Percentiles rank a stretch among this genome's conserved stretches.
phyloP scores from a whole-genome alignment of 1,140 invertebrate genomes.

The Drusus annulatus region DNA sequence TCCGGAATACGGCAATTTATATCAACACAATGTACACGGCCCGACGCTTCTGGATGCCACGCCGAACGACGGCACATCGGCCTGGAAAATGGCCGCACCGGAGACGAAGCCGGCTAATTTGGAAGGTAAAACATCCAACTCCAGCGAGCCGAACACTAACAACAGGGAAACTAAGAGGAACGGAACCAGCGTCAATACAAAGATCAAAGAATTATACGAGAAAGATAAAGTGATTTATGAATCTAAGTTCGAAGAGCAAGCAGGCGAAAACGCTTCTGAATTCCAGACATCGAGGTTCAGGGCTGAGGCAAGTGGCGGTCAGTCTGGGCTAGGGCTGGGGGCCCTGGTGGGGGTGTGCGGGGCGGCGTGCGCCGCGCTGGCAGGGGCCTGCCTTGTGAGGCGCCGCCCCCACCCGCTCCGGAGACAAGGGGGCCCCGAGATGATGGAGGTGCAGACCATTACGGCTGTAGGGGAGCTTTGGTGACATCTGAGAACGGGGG shows the following conservation, averaged over 20 bases:
- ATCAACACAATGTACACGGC: conserved; percentile 22
- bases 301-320: conserved; percentile 64
- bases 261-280: conserved; percentile 51
- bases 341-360: conserved; percentile 68
- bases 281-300: conserved; percentile 65
- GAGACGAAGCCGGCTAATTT: conserved; percentile 2
- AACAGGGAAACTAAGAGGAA: conserved; percentile 4
- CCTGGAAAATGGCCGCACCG: neutral
- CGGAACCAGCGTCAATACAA: neutral
- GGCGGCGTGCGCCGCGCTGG: conserved; percentile 64
- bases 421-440: conserved; percentile 66
- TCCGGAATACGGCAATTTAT: neutral
- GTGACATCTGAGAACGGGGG: conserved; percentile 76
- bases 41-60: conserved; percentile 1
- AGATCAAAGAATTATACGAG: conserved; percentile 3
- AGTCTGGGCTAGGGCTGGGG: conserved; percentile 62
- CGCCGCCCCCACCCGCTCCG: conserved; percentile 62
- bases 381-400: conserved; percentile 63
- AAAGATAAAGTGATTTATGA: neutral
- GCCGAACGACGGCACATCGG: neutral
- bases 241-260: conserved; percentile 10
- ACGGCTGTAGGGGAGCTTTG: conserved; percentile 77
- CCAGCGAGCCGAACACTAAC: neutral
- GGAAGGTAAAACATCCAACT: neutral
- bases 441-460: conserved; percentile 80